Evolutionary conservation across 2,888 invertebrate species (phyloP).

Genomic region (Tubulanus polymorphus): DNA sequence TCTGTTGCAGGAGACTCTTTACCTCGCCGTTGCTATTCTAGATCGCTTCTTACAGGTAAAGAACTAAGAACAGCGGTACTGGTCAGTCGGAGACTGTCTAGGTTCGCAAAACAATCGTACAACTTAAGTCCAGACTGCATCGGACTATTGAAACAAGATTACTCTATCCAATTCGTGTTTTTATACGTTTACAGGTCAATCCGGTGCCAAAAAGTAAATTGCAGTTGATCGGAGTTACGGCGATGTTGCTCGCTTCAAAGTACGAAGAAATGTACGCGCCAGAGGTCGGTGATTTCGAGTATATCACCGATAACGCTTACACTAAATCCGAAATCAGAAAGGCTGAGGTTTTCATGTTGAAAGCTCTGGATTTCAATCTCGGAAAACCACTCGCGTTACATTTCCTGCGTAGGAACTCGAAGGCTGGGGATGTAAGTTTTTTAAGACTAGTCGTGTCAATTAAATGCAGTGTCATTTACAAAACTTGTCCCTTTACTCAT

Average conservation of each 20-base stretch:
- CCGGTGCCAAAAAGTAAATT: slow-evolving; percentile 67
- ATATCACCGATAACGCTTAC: slow-evolving; percentile 85
- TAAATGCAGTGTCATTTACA: neutral
- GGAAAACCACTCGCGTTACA: slow-evolving; percentile 83
- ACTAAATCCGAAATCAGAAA: slow-evolving; percentile 70
- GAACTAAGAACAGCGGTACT: too few relatives aligned
- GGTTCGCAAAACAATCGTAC: too few relatives aligned
- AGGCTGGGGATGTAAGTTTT: slow-evolving; percentile 56
- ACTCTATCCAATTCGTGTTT: too few relatives aligned
- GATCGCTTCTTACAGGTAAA: slow-evolving; percentile 82
- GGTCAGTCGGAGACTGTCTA: too few relatives aligned
- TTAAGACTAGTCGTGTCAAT: neutral
- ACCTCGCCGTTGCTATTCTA: slow-evolving; percentile 79
- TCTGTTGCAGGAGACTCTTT: slow-evolving; percentile 81
- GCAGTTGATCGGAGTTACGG: slow-evolving; percentile 84
- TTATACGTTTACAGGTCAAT: slow-evolving; percentile 25
- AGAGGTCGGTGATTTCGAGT: slow-evolving; percentile 81
- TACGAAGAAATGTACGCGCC: slow-evolving; percentile 93
- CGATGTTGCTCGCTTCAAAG: slow-evolving; percentile 87
- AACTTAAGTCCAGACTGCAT: too few relatives aligned
- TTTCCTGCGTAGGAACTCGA: slow-evolving; percentile 72
- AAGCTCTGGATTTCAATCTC: slow-evolving; percentile 72
- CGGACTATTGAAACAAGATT: too few relatives aligned
- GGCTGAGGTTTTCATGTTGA: slow-evolving; percentile 79
- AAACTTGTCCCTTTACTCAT: slow-evolving; percentile 12